These are phyloP conservation scores for Meiosimyza platycephala DNA, from an alignment of 2,888 invertebrate species.

Conservation along the genomic window DNA sequence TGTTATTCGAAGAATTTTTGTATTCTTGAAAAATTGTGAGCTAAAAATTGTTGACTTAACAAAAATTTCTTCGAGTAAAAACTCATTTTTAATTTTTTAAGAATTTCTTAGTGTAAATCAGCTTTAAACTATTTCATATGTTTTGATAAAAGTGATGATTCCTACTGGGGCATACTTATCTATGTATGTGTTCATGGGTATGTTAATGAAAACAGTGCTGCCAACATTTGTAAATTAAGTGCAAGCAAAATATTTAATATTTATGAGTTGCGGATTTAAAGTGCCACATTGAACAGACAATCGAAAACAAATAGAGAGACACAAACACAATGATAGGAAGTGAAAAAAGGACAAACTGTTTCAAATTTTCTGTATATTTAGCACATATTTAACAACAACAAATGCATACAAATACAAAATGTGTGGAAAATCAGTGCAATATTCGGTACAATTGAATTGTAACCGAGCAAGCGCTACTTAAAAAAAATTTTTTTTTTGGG, in stretches of 20 bases:
- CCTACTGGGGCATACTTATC: too few species aligned
- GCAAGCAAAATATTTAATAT: constrained; percentile 21
- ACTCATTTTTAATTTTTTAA: too few species aligned
- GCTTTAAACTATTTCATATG: too few species aligned
- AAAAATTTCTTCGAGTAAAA: too few species aligned
- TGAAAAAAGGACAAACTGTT: not conserved
- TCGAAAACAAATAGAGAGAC: not conserved
- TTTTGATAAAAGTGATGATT: too few species aligned
- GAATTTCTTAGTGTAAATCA: too few species aligned
- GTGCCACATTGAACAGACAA: not conserved
- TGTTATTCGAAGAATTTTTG: too few species aligned
- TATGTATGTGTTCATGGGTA: not conserved
- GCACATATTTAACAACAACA: constrained; percentile 1
- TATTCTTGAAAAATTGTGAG: too few species aligned
- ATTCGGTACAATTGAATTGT: constrained; percentile 28
- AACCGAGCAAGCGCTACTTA: constrained; percentile 8
- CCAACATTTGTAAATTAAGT: constrained; percentile 22
- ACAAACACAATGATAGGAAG: not conserved
- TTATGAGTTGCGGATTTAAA: constrained; percentile 33
- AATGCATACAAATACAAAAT: not conserved
- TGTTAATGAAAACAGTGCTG: constrained; percentile 13
- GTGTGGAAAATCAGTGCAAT: constrained; percentile 20
- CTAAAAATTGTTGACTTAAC: too few species aligned
- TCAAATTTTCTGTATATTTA: not conserved
- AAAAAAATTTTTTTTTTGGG: constrained; percentile 21